These are phyloP conservation scores for Daboia siamensis DNA, from an alignment of 2,113 vertebrate species.

Conservation along the genomic window DNA sequence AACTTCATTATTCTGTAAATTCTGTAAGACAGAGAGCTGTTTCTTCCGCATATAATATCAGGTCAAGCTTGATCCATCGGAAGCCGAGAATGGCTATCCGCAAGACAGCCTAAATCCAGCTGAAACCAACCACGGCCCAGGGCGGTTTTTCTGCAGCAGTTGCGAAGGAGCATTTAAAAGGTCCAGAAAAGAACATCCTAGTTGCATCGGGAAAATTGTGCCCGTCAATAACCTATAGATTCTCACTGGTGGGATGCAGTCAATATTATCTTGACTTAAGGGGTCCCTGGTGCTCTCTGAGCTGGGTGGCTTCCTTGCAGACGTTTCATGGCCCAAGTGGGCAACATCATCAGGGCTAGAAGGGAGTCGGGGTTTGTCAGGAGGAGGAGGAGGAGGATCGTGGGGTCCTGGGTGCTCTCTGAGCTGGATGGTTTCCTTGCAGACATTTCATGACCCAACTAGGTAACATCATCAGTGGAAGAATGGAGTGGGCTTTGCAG, in stretches of 20 bases:
- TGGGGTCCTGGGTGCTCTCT: no score
- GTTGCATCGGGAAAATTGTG: not conserved
- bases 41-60: not conserved
- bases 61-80: not conserved
- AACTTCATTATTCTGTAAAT: not conserved
- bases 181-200: not conserved
- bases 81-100: not conserved
- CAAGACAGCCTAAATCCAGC: not conserved
- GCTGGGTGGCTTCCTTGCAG: no score
- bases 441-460: no score
- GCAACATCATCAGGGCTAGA: no score
- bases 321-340: no score
- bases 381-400: no score
- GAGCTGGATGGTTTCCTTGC: no score
- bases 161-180: not conserved
- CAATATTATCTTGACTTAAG: not conserved
- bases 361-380: no score
- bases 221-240: not conserved
- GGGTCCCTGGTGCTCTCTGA: no score
- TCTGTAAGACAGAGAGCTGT: not conserved
- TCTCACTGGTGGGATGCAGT: not conserved
- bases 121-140: not conserved
- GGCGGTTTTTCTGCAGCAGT: not conserved
- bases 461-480: no score
- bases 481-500: no score